phyloP scores from a whole-genome alignment of 2,113 vertebrate species.

The Lepus europaeus region DNA sequence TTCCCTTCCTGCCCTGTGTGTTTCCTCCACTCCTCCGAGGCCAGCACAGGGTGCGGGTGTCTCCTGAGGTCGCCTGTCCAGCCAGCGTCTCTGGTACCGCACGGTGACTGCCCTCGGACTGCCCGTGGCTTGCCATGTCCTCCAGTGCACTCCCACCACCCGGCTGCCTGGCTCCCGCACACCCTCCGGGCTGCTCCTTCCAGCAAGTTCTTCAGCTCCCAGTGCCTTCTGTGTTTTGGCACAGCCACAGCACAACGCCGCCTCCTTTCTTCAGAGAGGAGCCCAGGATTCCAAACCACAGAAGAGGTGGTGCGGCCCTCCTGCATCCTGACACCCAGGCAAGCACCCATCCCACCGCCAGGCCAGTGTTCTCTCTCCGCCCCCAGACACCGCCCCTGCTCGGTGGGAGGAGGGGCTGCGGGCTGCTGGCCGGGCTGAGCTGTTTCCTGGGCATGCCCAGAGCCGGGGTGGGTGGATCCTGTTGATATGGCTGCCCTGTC shows the following conservation, averaged over 20 bases:
- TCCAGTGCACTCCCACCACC: not conserved
- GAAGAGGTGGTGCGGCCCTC: not conserved
- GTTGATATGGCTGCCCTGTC: not conserved
- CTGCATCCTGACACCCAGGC: not conserved
- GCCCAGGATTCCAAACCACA: not conserved
- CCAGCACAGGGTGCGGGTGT: not conserved
- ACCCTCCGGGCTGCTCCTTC: not conserved
- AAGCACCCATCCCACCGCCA: no score
- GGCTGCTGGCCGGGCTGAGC: not conserved
- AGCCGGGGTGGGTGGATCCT: rapidly evolving
- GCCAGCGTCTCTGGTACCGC: not conserved
- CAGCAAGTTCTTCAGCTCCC: not conserved
- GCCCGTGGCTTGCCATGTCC: no score
- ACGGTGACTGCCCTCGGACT: not conserved
- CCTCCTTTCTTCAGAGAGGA: not conserved
- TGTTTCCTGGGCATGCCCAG: not conserved
- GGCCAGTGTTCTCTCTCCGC: no score
- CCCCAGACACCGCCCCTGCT: not conserved
- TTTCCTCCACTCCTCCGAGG: not conserved
- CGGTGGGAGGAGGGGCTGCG: not conserved
- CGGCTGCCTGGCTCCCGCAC: no score
- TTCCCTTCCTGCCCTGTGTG: not conserved
- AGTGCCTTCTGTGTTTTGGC: not conserved
- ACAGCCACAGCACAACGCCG: no score
- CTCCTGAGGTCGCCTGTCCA: not conserved